phyloP scores from a whole-genome alignment of 1,140 invertebrate species.

The Gerris buenoi region DNA sequence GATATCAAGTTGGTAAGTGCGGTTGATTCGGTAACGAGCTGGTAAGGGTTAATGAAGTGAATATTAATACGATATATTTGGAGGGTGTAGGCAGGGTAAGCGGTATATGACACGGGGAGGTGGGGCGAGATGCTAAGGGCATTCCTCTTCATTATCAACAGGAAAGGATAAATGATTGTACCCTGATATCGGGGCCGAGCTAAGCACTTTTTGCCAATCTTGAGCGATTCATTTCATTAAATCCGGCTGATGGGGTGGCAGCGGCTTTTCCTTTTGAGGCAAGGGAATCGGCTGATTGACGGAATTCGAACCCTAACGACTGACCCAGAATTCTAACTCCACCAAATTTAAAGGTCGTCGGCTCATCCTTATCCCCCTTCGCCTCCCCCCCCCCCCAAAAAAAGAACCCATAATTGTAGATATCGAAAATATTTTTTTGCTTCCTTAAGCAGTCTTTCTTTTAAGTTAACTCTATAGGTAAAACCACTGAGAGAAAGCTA shows the following conservation, averaged over 20 bases:
- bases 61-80: background rate
- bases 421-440: too few relatives aligned
- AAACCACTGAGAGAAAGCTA: too few relatives aligned
- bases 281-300: background rate
- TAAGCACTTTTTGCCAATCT: background rate
- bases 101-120: too few relatives aligned
- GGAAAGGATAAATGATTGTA: background rate
- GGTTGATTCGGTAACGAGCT: background rate
- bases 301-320: background rate
- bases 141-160: too few relatives aligned
- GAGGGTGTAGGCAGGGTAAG: background rate
- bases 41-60: background rate
- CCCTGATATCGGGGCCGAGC: background rate
- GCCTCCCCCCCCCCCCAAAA: too few relatives aligned
- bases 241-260: background rate
- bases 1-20: too few relatives aligned
- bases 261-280: too few relatives aligned
- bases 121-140: too few relatives aligned
- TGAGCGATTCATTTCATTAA: background rate
- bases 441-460: too few relatives aligned
- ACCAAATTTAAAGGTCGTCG: background rate
- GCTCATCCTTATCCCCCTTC: too few relatives aligned
- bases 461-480: too few relatives aligned
- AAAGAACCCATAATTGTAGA: too few relatives aligned
- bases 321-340: background rate